Conservation (phyloP, 2,888 invertebrate genomes). For the Oxystoma pomonae region DNA sequence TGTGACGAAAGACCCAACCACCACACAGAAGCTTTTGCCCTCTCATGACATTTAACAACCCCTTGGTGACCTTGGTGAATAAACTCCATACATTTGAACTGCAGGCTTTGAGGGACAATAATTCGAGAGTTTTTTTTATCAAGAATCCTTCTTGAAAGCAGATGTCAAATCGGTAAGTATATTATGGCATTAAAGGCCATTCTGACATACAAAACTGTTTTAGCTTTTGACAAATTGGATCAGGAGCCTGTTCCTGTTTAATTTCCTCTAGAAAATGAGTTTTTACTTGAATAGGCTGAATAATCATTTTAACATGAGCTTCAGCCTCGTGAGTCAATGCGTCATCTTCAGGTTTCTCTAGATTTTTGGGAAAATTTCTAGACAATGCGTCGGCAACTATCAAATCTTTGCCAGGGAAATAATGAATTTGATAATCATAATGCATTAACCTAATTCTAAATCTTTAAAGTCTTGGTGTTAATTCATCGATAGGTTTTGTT, state of each 20-base stretch:
- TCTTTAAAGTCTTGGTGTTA: constrained; percentile 30
- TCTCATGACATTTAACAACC: constrained; percentile 23
- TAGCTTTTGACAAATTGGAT: constrained; percentile 14
- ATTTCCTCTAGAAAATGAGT: constrained; percentile 15
- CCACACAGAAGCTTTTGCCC: constrained; percentile 24
- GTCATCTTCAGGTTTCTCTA: constrained; percentile 9
- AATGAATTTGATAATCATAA: constrained; percentile 21
- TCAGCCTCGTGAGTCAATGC: constrained; percentile 11
- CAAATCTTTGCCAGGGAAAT: constrained; percentile 29
- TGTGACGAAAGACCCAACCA: constrained; percentile 23
- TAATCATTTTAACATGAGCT: constrained; percentile 14
- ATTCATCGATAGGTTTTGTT: constrained; percentile 33
- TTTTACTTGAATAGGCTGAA: constrained; percentile 10
- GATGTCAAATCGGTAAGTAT: constrained; percentile 13
- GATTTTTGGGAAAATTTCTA: constrained; percentile 11
- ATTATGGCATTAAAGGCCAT: constrained; percentile 16
- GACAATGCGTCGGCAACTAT: constrained; percentile 26
- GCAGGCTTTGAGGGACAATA: constrained; percentile 6
- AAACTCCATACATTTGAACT: constrained; percentile 11
- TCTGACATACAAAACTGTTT: constrained; percentile 7
- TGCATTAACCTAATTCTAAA: constrained; percentile 23
- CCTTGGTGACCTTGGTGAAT: constrained; percentile 21
- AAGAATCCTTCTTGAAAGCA: constrained; percentile 7
- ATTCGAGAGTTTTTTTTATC: constrained; percentile 2
- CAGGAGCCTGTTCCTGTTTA: constrained; percentile 10